Base-by-base conservation (phyloP, 2,113 vertebrate genomes). In the Eublepharis macularius region DNA sequence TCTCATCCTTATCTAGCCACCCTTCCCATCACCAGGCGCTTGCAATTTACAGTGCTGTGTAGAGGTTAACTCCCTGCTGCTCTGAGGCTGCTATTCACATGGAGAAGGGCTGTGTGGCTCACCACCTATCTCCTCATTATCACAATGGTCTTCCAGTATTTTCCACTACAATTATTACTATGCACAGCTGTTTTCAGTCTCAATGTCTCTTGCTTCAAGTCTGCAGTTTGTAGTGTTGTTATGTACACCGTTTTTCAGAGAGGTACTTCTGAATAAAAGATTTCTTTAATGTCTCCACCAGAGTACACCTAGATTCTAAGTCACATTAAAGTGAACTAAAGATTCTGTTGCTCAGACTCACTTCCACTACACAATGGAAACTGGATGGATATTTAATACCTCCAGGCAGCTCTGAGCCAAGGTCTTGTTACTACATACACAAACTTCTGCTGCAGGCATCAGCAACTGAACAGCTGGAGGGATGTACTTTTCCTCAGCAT, bases 281-380 rank as follows among this genome's bases (percentile, higher is more conserved):
- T 77, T 39, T 41, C 41, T 43, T 85, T 79, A 72, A 85, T n/a
- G 39, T n/a, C 68, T 63, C 57, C 68, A 80, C 36, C 54, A 76
- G 49, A 36, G 14, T 49, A 76, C 72, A 66, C 24, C 36, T 60
- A 41, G 54, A 78, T 60, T 60, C 17, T 41, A 29, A 65, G 19
- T 66, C 57, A 66, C 2, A 24, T 78, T 63, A 19, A 69, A 69
- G 47, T 11, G 21, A 69, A 32, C 21, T 66, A 39, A 76, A 68
- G 45, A 47, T 47, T 76, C 21, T 83, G 73, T 60, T 76, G 41
- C n/a, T 47, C 60, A 76, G 65, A 26, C 32, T 73, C 21, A 45
- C 60, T 76, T 68, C 43, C 29, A 45, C 81, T 68, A 39, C 41
- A 65, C 73, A 76, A 32, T 76, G 57, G 26, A 9, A 70, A 78